Base-by-base conservation (phyloP, 2,797 vertebrate genomes). In the Centroberyx gerrardi region DNA sequence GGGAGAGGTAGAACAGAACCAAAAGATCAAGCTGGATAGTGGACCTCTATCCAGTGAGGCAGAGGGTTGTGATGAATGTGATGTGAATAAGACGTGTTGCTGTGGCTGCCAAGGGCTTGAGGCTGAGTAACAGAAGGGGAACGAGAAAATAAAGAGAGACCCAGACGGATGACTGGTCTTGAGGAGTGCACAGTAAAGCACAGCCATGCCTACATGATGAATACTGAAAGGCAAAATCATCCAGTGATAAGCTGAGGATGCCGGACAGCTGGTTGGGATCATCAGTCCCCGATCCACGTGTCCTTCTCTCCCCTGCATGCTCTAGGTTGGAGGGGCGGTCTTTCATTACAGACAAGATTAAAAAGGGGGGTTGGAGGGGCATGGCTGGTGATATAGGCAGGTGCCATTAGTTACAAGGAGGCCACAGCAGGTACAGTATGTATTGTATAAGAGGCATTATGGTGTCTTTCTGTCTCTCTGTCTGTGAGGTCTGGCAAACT, bases 391-490 rank as follows among this genome's bases (percentile, higher is more conserved):
- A 90, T 83, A 51, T 29, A 82, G 84, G 82, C 83, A 79, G 87
- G 76, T 15, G 90, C 82, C 84, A 78, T 79, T 78, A 71, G 72
- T 87, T 64, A 64, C 58, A 60, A 84, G 84, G 87, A 92, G 90
- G 92, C 91, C 90, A 92, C 92, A 92, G 88, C 90, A 90, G 92
- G 91, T 90, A 85, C 82, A 40, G 33, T 62, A 28, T 62, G 42
- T 67, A 82, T 87, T 88, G 82, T 83, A 76, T 79, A 86, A 89
- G 92, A 94, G 93, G 93, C 92, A 94, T 93, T 86, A 72, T 69
- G 92, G 93, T 94, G 90, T 86, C 89, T 81, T 75, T 81, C 87
- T 75, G 69, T 89, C 48, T 54, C 76, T 90, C 84, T 81, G 73
- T 81, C 33, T 42, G 81, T 82, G 88, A 90, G 92, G 89, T 92